Base-by-base conservation (phyloP, 1,140 invertebrate genomes). In the Macrobrachium rosenbergii region DNA sequence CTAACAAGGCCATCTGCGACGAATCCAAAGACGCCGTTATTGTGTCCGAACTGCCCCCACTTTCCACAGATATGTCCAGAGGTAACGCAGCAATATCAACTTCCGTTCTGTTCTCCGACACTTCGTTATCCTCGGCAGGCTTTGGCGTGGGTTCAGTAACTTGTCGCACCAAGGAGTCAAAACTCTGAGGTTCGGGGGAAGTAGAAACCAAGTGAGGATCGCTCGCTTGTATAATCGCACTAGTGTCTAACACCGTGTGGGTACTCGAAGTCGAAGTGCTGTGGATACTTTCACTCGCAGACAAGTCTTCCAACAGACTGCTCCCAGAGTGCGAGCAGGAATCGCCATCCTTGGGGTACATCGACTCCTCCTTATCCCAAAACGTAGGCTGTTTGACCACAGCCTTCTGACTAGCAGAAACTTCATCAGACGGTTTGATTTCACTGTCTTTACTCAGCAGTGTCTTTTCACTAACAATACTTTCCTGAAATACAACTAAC, bases 1-100 rank as follows among this genome's bases (percentile, higher is more conserved):
- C 82, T 64, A 52, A 84, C 79, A 82, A 85, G 37, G 58, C 28
- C 58, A 72, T 81, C 59, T 82, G 82, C 45, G 88, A 63, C 8
- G 88, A 84, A 76, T 89, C 88, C 17, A 84, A 59, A 16, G 83
- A 84, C 2, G 88, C 83, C 37, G 83, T 82, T 37, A 89, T 86
- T 23, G 88, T 86, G 83, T 84, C 83, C 2, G 88, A 89, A 60
- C 88, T 88, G 7, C 88, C 88, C 19, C 86, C 86, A 60, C 86
- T 88, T 69, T 88, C 86, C 80, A 88, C 81, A 0, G 86, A 88
- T 62, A 88, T 76, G 63, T 88, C 81, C 21, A 88, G 73, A 19
- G 86, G 58, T n/a, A 60, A 28, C 19, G 69, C 69, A 10, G 58
- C 14, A 37, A 58, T n/a, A n/a, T 67, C 64, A 8, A 11, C 58